Conservation (phyloP, 2,113 vertebrate species). For the Poecilia latipinna region DNA sequence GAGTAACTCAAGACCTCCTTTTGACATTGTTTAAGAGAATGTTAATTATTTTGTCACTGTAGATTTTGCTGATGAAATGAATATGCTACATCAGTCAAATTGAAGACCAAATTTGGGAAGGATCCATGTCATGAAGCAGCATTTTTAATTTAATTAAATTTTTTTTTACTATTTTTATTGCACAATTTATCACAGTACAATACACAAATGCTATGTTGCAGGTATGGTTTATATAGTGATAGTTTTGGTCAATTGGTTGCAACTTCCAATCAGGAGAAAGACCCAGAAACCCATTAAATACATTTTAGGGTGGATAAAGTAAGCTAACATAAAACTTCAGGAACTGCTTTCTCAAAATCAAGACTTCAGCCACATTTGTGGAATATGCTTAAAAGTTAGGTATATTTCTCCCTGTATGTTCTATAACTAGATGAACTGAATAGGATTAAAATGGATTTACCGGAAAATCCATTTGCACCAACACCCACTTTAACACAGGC, state of each 20-base stretch:
- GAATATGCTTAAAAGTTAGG: background rate
- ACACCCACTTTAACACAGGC: background rate
- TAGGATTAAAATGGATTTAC: conserved; percentile 10
- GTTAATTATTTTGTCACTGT: background rate
- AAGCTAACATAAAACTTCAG: background rate
- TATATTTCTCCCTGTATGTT: background rate
- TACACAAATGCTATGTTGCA: no score
- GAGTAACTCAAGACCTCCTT: background rate
- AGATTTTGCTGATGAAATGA: background rate
- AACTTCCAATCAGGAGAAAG: no score
- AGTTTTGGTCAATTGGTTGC: no score
- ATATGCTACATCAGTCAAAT: no score
- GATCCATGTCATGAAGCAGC: background rate
- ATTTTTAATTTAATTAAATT: no score
- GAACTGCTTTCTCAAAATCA: background rate
- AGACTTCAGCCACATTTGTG: background rate
- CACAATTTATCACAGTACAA: no score
- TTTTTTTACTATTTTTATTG: no score
- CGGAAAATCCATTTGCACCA: conserved; percentile 12
- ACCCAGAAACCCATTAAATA: no score
- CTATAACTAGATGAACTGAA: background rate
- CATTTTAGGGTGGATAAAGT: background rate
- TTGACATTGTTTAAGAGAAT: background rate
- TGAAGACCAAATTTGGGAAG: background rate
- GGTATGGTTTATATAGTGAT: no score